Evolutionary conservation across 2,797 vertebrate genomes (phyloP), one percentile per base, ranked within the genome.

Genomic region (Phoxinus dragarum): DNA sequence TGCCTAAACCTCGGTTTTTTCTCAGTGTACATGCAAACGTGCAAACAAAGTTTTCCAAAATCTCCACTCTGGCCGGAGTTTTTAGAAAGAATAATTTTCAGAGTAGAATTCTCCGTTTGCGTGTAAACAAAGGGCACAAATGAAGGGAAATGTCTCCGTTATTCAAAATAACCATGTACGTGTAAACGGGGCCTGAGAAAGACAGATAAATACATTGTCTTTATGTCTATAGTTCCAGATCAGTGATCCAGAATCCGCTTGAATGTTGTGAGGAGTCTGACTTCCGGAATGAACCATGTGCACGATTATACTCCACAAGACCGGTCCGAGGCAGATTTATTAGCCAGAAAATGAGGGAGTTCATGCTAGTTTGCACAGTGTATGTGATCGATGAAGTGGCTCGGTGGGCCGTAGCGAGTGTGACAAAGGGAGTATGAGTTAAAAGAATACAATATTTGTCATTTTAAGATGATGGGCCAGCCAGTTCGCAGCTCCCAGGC

Each of bases 361-460:
- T 68, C 76, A 76, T 66, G 82, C 40, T 80, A 76, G 85, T 82
- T 86, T 84, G 78, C 80, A 31, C 82, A 79, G 67, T 36, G 74
- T 40, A 38, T 52, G 64, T 87, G 78, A 87, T 81, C 38, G 79
- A 88, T 88, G 69, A 38, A 87, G 82, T 68, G 75, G 66, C 79
- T 78, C 59, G 59, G 71, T 67, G 69, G 56, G 64, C 38, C 40
- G 34, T 69, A 52, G 79, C 52, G 27, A 75, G 82, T 75, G 23
- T 86, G 84, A 85, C 80, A 85, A 82, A 86, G 81, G 47, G 81
- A 86, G 77, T 64, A 77, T 42, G 40, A 86, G 49, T 86, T 64
- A 83, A 86, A 79, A 73, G 67, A 84, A 84, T 66, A 72, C 56
- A 77, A 78, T 84, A 81, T 86, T 81, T 84, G 81, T 86, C 84